Base-by-base conservation (phyloP, 2,888 invertebrate species). In the Meta bourneti region DNA sequence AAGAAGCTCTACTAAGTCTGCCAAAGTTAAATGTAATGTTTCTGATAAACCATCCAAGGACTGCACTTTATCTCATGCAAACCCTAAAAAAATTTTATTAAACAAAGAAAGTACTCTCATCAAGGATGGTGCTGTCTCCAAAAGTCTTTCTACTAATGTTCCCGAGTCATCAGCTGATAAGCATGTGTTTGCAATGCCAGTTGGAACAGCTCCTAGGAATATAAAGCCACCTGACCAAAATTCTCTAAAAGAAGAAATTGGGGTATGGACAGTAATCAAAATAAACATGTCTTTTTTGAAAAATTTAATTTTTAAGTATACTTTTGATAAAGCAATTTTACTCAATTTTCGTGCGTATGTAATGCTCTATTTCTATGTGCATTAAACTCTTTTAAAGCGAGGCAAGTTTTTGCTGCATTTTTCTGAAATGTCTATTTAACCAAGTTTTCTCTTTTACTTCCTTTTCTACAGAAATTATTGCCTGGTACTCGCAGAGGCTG, bases 211-310 rank as follows among this genome's bases (percentile, higher is more conserved):
- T 69, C 93, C 93, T 48, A 82, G 93, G 34, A 92, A 48, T 84
- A 54, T 91, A 51, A 93, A 91, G 71, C 91, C 85, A 11, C 79
- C 93, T 61, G 84, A 88, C 85, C 93, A 93, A 89, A 92, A 91
- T 49, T 83, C 93, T 13, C 71, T 93, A 7, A 93, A 90, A 86
- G 93, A 93, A 87, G 93, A 93, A 90, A 80, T 93, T 20, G 93
- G 93, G 85, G 93, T 93, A 88, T 48, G 61, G 16, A 61, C 16
- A 9, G 19, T 75, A 19, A 81, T 71, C 52, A 70, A 70, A 70
- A 72, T 72, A 9, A 13, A 0, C 34, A 0, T 11, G 16, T n/a
- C 5, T 72, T 72, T 72, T 8, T 72, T 13, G 19, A 7, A 72
- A 72, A 20, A 72, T 72, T n/a, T 6, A 20, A 71, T 16, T 7